These are phyloP conservation scores for Antechinus stuartii DNA, from an alignment of 2,113 vertebrate species.

Conservation along the genomic window DNA sequence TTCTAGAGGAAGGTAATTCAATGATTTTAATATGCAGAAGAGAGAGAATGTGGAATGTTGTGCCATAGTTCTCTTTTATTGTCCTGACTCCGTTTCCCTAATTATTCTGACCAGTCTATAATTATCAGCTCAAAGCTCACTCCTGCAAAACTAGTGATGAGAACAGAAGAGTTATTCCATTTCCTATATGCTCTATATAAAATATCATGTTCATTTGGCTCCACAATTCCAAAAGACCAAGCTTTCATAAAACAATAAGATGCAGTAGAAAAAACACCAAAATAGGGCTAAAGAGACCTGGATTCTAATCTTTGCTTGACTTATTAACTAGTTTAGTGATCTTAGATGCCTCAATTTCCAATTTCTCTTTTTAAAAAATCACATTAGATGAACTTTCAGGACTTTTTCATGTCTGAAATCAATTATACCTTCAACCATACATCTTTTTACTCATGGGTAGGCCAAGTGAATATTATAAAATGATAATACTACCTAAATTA, in stretches of 20 bases:
- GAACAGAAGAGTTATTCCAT: background rate
- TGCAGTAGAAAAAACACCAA: background rate
- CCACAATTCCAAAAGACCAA: rapidly evolving
- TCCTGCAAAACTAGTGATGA: background rate
- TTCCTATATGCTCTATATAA: background rate
- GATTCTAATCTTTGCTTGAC: background rate
- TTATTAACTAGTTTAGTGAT: background rate
- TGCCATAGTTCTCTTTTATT: too few relatives aligned
- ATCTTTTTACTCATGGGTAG: background rate
- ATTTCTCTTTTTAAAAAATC: background rate
- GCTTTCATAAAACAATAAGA: background rate
- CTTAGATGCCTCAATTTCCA: background rate
- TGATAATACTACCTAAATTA: too few relatives aligned
- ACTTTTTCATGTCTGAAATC: background rate
- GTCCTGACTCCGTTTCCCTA: too few relatives aligned
- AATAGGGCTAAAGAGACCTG: rapidly evolving
- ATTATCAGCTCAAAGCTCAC: too few relatives aligned
- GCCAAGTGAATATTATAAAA: too few relatives aligned
- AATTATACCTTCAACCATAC: background rate
- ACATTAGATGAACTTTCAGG: background rate
- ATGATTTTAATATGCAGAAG: too few relatives aligned
- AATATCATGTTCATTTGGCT: background rate
- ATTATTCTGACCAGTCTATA: too few relatives aligned
- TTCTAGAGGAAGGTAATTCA: too few relatives aligned
- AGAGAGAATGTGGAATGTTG: too few relatives aligned